phyloP scores from a whole-genome alignment of 2,888 invertebrate species.

The Tipula vernalis region DNA sequence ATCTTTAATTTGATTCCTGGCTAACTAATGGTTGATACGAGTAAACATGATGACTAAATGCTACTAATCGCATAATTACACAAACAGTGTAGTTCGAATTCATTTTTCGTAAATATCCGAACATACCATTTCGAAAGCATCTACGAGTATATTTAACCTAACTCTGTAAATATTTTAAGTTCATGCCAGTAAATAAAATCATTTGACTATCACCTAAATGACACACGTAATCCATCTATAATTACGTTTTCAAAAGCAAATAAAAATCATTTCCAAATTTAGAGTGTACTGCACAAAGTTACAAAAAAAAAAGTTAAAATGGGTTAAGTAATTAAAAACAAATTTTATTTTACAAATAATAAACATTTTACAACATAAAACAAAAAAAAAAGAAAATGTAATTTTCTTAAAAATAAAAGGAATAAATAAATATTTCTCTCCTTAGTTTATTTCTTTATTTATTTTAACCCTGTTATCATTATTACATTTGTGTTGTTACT shows the following conservation, averaged over 20 bases:
- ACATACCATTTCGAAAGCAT: no score
- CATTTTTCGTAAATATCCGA: no score
- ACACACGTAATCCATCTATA: background rate
- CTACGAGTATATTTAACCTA: no score
- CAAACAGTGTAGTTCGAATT: no score
- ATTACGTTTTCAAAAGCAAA: background rate
- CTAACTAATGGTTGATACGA: no score
- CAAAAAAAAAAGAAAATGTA: background rate
- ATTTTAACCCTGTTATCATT: background rate
- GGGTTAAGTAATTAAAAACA: background rate
- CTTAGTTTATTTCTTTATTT: background rate
- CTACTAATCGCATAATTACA: no score
- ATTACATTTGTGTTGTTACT: background rate
- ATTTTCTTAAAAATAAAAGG: background rate
- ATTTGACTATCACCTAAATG: background rate
- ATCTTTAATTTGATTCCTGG: no score
- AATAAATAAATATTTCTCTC: background rate
- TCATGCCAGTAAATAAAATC: background rate
- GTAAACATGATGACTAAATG: no score
- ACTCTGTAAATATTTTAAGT: background rate
- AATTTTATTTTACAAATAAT: background rate
- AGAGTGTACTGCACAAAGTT: background rate
- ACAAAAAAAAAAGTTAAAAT: background rate
- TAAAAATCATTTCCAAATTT: background rate
- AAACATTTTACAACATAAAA: background rate